Evolutionary conservation across 2,797 vertebrate species (phyloP), one percentile per base, ranked within the genome.

Genomic region (Mycteria americana): DNA sequence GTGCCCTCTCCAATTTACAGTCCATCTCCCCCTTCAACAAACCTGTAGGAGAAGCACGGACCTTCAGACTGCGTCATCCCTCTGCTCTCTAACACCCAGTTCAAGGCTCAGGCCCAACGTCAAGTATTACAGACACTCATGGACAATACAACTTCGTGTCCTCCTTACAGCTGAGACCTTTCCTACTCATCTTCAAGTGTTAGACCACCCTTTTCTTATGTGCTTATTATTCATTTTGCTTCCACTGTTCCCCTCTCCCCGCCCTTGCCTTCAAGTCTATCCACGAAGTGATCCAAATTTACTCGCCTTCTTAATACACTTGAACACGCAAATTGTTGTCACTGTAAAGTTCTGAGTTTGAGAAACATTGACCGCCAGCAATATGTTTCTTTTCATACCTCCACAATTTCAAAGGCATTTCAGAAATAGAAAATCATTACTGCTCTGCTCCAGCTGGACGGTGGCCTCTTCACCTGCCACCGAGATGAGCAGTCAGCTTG

Each of bases 301-400:
- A 79, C 43, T 31, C 2, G 1, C 25, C 3, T 3, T n/a, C 59
- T 67, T 41, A n/a, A 68, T 9, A 53, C 0, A 0, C 18, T 59
- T 59, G 70, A 76, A n/a, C 28, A 59, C 0, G 2, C n/a, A 39
- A 45, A 64, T 35, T 22, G 9, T 14, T 9, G 11, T 25, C 64
- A 18, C 50, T 30, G 48, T 22, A 10, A 85, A 77, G 48, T 63
- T 30, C 48, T 13, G 39, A 82, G 50, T 57, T 51, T 43, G 39
- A n/a, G 64, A 51, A 62, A 39, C 25, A 17, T 14, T 41, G 31
- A 51, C 37, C 64, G 23, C 46, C 31, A 51, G 39, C 10, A 74
- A 14, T 9, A 7, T 8, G 27, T 19, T 54, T 64, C n/a, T 79
- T 27, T 68, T 59, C 31, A 6, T 4, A 54, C 16, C 9, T 28